A percentile compares a stretch with the other conserved stretches of the same genome.
These are phyloP conservation scores for Acrocephalus scirpaceus DNA, from an alignment of 2,797 vertebrate species.

Conservation along the genomic window DNA sequence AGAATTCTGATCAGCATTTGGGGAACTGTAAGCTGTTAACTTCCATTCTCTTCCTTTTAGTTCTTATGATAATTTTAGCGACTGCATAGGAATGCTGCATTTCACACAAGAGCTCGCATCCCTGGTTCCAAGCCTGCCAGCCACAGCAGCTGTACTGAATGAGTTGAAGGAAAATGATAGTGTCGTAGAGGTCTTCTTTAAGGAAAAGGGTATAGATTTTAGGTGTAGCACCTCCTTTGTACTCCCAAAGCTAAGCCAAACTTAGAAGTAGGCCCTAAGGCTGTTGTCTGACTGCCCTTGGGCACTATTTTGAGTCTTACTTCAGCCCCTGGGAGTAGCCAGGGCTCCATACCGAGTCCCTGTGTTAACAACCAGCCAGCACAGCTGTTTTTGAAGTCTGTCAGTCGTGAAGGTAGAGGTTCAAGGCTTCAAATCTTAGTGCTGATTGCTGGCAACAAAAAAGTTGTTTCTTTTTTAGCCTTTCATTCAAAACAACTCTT, in stretches of 20 bases:
- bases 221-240: neutral
- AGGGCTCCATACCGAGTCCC: neutral
- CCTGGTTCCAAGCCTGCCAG: neutral
- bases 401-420: neutral
- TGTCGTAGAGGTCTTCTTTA: neutral
- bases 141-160: neutral
- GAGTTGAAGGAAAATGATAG: neutral
- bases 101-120: neutral
- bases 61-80: constrained; percentile 13
- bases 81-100: neutral
- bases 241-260: neutral
- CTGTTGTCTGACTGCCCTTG: neutral
- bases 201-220: neutral
- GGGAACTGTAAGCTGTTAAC: neutral
- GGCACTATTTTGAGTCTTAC: neutral
- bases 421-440: neutral
- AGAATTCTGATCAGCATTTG: neutral
- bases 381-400: neutral
- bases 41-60: neutral
- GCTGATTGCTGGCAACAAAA: neutral
- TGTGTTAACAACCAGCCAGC: neutral
- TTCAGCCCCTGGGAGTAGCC: neutral
- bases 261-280: neutral
- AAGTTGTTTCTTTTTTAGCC: neutral
- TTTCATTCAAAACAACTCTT: neutral